Conservation (phyloP, 2,888 invertebrate genomes). For the Tachina grossa region DNA sequence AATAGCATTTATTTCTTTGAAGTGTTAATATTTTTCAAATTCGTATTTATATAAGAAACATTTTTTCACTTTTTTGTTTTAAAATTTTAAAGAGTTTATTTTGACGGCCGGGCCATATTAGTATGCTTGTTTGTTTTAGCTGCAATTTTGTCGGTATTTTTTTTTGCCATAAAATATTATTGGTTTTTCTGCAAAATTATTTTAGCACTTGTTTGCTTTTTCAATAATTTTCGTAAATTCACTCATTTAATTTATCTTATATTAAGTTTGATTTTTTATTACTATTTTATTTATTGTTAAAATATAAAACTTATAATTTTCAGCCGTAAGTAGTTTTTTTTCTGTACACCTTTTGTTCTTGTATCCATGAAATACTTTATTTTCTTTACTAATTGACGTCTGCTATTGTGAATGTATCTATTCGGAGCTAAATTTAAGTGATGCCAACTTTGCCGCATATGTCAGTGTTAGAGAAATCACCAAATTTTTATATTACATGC, state of each 20-base stretch:
- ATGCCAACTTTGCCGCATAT: neutral
- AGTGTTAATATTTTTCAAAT: conserved; percentile 6
- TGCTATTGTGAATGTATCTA: conserved; percentile 62
- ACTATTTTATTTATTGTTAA: conserved; percentile 15
- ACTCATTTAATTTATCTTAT: neutral
- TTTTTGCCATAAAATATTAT: conserved; percentile 17
- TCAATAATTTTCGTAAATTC: neutral
- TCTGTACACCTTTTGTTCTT: conserved; percentile 63
- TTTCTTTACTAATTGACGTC: conserved; percentile 33
- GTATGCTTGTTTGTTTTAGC: conserved; percentile 7
- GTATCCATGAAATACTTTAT: conserved; percentile 34
- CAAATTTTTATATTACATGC: too few species aligned
- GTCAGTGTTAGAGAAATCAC: neutral
- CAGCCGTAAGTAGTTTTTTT: conserved; percentile 34
- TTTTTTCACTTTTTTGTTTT: neutral
- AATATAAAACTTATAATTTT: conserved; percentile 7
- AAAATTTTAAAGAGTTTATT: neutral
- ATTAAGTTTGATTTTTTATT: neutral
- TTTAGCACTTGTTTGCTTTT: neutral
- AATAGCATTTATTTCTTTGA: neutral
- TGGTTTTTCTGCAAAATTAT: conserved; percentile 3
- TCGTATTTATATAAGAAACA: neutral
- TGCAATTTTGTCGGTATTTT: conserved; percentile 26
- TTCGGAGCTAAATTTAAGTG: neutral
- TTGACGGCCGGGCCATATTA: neutral